These are phyloP conservation scores for Bambusicola thoracicus DNA, from an alignment of 2,113 vertebrate genomes.

Conservation along the genomic window DNA sequence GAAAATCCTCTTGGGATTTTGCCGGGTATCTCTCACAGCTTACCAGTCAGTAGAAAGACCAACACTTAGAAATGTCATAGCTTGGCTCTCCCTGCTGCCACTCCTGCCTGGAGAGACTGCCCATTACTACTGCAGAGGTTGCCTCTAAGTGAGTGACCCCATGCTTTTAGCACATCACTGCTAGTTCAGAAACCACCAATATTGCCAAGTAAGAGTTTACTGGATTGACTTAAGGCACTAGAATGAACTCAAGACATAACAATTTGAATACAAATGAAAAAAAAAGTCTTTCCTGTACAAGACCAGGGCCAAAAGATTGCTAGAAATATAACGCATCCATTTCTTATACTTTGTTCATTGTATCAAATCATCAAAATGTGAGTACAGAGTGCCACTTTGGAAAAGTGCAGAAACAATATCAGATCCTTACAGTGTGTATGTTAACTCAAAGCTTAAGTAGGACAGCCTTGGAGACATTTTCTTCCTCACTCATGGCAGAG, in stretches of 20 bases:
- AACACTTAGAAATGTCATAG: not conserved
- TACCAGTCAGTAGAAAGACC: not conserved
- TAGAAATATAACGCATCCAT: not conserved
- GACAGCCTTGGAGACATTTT: not conserved
- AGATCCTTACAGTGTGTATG: not conserved
- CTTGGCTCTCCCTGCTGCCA: not conserved
- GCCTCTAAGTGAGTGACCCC: not conserved
- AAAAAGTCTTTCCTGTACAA: not conserved
- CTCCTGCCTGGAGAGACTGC: not conserved
- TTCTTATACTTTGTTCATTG: not conserved
- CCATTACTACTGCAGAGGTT: not conserved
- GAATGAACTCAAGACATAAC: not conserved
- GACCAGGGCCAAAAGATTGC: not conserved
- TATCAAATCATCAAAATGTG: not conserved
- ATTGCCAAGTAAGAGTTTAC: not conserved
- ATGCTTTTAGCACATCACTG: not conserved
- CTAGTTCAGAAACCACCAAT: not conserved
- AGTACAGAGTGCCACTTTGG: not conserved
- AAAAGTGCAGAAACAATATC: not conserved
- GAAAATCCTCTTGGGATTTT: not conserved
- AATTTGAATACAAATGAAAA: not conserved
- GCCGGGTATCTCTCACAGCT: not conserved
- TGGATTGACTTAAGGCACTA: not conserved
- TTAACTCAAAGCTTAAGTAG: not conserved
- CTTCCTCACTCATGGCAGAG: not conserved